Evolutionary conservation across 2,113 vertebrate species (phyloP).

Genomic region (Bothrops jararaca): DNA sequence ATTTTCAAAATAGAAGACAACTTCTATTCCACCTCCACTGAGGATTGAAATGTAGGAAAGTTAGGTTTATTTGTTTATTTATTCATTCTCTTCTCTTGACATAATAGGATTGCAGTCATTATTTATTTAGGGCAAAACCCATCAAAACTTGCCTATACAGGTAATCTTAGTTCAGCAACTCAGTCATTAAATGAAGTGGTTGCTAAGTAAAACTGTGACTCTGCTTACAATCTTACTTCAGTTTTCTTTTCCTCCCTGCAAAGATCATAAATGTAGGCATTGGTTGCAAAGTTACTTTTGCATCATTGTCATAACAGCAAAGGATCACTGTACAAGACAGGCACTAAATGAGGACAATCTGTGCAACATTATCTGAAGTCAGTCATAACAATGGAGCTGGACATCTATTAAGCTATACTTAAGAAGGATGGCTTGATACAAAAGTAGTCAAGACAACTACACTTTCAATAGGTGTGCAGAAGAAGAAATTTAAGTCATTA

Average conservation of each 20-base stretch:
- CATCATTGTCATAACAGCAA: background rate
- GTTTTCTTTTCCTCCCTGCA: background rate
- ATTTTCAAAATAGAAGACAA: background rate
- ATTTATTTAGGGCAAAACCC: background rate
- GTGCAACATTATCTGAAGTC: background rate
- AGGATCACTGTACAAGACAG: background rate
- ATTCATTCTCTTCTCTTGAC: background rate
- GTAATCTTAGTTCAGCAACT: background rate
- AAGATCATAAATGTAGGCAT: background rate
- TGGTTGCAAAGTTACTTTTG: background rate
- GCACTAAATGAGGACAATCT: no score
- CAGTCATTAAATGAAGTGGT: background rate
- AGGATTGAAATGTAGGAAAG: background rate
- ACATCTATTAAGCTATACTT: background rate
- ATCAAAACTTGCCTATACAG: background rate
- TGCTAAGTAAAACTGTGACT: background rate
- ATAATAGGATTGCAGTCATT: background rate
- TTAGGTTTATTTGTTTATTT: background rate
- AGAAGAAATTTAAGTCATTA: background rate
- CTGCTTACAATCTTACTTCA: background rate
- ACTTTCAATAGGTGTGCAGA: background rate
- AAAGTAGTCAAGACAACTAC: background rate
- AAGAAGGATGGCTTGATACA: background rate
- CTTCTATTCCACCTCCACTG: background rate
- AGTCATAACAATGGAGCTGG: background rate